Evolutionary conservation across 2,797 vertebrate genomes (phyloP).

Genomic region (Melanotaenia parkinsoni): DNA sequence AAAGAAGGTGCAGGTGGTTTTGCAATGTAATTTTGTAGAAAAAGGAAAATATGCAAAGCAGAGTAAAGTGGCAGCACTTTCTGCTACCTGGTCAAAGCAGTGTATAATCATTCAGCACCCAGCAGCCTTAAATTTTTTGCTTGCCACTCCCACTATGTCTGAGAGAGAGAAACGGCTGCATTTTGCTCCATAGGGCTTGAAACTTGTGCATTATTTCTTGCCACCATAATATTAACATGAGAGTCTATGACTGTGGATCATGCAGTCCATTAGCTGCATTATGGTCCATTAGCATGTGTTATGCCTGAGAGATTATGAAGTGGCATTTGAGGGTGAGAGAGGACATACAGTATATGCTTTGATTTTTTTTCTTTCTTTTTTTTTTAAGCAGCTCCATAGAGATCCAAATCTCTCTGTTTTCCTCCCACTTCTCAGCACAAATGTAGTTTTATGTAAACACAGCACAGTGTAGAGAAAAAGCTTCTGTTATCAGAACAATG

Average conservation of each 20-base stretch:
- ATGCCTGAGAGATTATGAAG: slow-evolving; percentile 18
- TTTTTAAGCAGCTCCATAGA: not conserved
- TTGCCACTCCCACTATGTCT: slow-evolving; percentile 5
- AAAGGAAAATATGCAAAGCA: slow-evolving; percentile 9
- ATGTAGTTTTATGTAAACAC: not conserved
- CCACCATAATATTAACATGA: slow-evolving; percentile 29
- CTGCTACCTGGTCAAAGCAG: slow-evolving; percentile 4
- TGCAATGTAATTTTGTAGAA: not conserved
- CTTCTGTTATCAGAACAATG: not conserved
- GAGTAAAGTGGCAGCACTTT: not conserved
- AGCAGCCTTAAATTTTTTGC: slow-evolving; percentile 12
- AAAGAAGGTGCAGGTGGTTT: not conserved
- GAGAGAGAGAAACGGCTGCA: slow-evolving; percentile 6
- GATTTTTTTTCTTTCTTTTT: slow-evolving; percentile 4
- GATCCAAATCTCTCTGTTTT: not conserved
- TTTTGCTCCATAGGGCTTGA: slow-evolving; percentile 14
- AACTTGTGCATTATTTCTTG: slow-evolving; percentile 16
- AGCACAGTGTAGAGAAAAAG: not conserved
- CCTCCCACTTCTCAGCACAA: not conserved
- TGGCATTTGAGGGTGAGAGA: slow-evolving; percentile 7
- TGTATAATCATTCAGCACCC: slow-evolving; percentile 1
- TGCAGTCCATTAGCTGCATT: slow-evolving; percentile 54
- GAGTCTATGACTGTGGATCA: slow-evolving; percentile 32
- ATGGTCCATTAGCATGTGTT: slow-evolving; percentile 47
- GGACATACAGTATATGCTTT: slow-evolving; percentile 1